phyloP scores from a whole-genome alignment of 2,797 vertebrate genomes.

The Catharus ustulatus region DNA sequence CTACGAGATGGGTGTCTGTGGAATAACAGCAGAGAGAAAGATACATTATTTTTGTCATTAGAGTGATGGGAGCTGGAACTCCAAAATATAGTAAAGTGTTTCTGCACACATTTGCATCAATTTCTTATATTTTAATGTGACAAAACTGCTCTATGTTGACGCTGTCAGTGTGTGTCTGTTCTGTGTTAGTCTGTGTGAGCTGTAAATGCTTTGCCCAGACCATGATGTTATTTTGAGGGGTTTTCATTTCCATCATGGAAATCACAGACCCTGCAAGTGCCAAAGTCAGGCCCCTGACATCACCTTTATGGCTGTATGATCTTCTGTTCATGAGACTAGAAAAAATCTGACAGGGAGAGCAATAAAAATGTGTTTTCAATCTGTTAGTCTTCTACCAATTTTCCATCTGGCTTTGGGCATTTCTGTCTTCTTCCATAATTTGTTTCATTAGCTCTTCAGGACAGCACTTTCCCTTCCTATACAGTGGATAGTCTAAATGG shows the following conservation, averaged over 20 bases:
- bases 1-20: not conserved
- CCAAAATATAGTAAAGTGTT: not conserved
- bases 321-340: not conserved
- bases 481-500: not conserved
- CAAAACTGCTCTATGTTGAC: not conserved
- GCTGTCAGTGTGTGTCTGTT: not conserved
- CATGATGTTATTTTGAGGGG: rapidly evolving
- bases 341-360: not conserved
- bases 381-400: not conserved
- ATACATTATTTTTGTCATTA: not conserved
- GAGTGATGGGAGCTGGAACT: not conserved
- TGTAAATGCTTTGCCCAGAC: not conserved
- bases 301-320: not conserved
- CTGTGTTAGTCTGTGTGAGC: not conserved
- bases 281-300: not conserved
- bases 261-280: not conserved
- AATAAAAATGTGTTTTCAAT: not conserved
- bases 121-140: not conserved
- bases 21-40: not conserved
- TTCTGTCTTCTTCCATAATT: not conserved
- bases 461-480: not conserved
- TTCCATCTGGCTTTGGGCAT: not conserved
- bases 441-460: not conserved
- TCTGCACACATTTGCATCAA: not conserved
- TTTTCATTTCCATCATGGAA: not conserved